Percentiles rank a stretch among this genome's conserved stretches.
Evolutionary conservation across 2,113 vertebrate genomes (phyloP).

Genomic region (Onychostruthus taczanowskii): DNA sequence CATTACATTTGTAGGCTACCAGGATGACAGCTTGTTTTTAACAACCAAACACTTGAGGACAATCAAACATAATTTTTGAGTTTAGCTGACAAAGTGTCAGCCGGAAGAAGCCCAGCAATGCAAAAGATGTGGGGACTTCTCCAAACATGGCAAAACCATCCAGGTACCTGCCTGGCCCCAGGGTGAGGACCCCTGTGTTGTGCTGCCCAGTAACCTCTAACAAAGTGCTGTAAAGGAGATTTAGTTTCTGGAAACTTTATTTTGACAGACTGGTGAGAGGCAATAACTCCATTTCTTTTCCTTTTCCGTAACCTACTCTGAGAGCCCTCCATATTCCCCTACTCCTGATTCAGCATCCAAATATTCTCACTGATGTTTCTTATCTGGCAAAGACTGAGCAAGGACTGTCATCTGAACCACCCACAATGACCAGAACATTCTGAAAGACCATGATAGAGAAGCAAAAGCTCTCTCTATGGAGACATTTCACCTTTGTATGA

Average conservation of each 20-base stretch:
- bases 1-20: not conserved
- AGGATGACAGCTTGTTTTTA: conserved; percentile 33
- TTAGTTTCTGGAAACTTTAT: not conserved
- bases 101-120: not conserved
- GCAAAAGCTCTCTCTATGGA: not conserved
- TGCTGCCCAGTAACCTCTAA: not conserved
- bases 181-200: not conserved
- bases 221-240: not conserved
- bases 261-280: not conserved
- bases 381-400: not conserved
- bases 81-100: not conserved
- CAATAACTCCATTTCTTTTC: not conserved
- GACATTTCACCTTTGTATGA: not conserved
- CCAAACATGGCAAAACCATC: not conserved
- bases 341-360: not conserved
- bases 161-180: not conserved
- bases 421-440: not conserved
- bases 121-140: not conserved
- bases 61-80: not conserved
- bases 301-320: not conserved
- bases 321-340: not conserved
- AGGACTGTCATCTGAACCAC: not conserved
- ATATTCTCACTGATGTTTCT: not conserved
- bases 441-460: not conserved
- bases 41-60: not conserved